phyloP scores from a whole-genome alignment of 2,113 vertebrate genomes.

The Labeo catla region DNA sequence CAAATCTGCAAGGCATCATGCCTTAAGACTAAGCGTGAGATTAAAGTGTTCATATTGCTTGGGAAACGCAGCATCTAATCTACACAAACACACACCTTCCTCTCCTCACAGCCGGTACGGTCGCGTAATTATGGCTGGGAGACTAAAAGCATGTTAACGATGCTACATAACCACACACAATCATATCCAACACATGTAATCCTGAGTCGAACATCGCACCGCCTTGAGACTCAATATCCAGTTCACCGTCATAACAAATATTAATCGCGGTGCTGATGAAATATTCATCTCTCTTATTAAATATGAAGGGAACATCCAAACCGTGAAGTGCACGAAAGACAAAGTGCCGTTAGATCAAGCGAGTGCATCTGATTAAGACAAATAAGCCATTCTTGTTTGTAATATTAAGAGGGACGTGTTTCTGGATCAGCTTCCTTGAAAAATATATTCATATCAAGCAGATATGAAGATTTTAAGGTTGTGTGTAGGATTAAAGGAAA shows the following conservation, averaged over 20 bases:
- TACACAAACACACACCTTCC: conserved; percentile 24
- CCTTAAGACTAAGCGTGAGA: conserved; percentile 10
- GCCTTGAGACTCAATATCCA: conserved; percentile 30
- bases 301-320: conserved; percentile 34
- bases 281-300: conserved; percentile 27
- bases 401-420: background rate
- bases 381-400: conserved; percentile 2
- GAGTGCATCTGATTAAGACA: background rate
- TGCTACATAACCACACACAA: conserved; percentile 21
- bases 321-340: background rate
- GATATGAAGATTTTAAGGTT: background rate
- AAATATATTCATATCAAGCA: background rate
- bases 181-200: conserved; percentile 4
- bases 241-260: conserved; percentile 19
- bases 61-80: conserved; percentile 3
- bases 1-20: conserved; percentile 20
- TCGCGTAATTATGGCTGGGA: conserved; percentile 21
- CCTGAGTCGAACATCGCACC: conserved; percentile 20
- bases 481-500: background rate
- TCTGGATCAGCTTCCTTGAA: background rate
- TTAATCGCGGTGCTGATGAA: conserved; percentile 5
- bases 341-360: background rate
- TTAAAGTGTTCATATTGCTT: conserved; percentile 7
- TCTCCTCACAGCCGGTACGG: background rate
- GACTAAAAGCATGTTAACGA: conserved; percentile 23